Evolutionary conservation across 2,113 vertebrate genomes (phyloP).

Genomic region (Hippocampus zosterae): DNA sequence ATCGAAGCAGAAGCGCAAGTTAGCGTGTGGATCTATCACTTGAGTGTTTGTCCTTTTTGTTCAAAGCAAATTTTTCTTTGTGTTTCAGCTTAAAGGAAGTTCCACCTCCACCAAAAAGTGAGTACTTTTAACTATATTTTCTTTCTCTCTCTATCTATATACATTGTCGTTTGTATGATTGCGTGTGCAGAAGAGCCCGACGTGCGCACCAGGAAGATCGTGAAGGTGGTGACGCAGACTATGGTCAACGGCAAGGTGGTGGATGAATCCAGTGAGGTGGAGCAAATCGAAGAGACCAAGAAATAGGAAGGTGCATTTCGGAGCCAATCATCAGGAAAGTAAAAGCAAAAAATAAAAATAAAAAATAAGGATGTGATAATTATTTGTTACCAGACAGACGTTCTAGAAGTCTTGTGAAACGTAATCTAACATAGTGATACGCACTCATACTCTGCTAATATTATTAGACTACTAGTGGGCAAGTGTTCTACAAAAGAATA

Average conservation of each 20-base stretch:
- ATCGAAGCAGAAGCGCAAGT: neutral
- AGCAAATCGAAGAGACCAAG: conserved; percentile 74
- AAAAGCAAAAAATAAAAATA: neutral
- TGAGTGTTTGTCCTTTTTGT: neutral
- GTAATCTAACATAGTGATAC: neutral
- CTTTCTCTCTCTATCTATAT: too few species aligned
- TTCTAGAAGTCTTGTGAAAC: conserved; percentile 9
- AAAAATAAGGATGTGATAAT: neutral
- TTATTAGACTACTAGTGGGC: conserved; percentile 4
- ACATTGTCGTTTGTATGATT: neutral
- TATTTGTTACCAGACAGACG: neutral
- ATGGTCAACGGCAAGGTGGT: conserved; percentile 78
- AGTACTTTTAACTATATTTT: conserved; percentile 30
- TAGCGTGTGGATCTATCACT: neutral
- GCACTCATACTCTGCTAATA: neutral
- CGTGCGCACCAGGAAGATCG: conserved; percentile 76
- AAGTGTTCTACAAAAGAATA: conserved; percentile 22
- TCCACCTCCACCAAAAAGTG: conserved; percentile 70
- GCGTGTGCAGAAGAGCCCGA: conserved; percentile 69
- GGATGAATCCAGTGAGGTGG: conserved; percentile 76
- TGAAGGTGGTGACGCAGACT: conserved; percentile 79
- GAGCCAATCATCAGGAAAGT: neutral
- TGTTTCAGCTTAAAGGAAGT: conserved; percentile 67
- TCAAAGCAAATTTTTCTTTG: conserved; percentile 14
- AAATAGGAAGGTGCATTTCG: conserved; percentile 44